phyloP scores from a whole-genome alignment of 2,113 vertebrate genomes.

The Girardinichthys multiradiatus region DNA sequence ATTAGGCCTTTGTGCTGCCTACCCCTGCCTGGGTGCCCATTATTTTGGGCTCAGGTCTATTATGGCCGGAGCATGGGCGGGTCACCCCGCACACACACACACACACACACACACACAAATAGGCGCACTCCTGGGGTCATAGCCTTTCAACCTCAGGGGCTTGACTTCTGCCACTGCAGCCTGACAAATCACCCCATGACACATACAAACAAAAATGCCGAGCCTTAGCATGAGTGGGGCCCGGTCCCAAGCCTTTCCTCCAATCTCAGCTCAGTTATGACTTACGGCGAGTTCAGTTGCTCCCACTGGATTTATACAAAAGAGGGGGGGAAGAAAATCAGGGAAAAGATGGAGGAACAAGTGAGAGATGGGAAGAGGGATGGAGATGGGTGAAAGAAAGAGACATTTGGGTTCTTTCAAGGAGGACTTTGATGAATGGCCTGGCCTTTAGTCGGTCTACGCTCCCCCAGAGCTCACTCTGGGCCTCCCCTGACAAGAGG shows the following conservation, averaged over 20 bases:
- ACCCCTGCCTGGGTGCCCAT: conserved; percentile 81
- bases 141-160: conserved; percentile 98
- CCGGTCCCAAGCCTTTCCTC: conserved; percentile 60
- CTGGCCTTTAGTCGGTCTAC: conserved; percentile 87
- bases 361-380: conserved; percentile 60
- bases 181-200: conserved; percentile 92
- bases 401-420: conserved; percentile 98
- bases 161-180: conserved; percentile 97
- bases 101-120: conserved; percentile 47
- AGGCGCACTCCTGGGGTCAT: conserved; percentile 90
- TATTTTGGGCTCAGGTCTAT: conserved; percentile 86
- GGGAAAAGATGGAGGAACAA: conserved; percentile 48
- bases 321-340: conserved; percentile 67
- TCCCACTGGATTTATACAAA: conserved; percentile 84
- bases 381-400: conserved; percentile 82
- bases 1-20: conserved; percentile 87
- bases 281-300: conserved; percentile 80
- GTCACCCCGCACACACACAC: conserved; percentile 57
- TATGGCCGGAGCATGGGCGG: conserved; percentile 87
- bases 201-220: conserved; percentile 90
- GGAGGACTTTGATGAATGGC: conserved; percentile 94
- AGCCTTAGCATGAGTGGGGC: conserved; percentile 86
- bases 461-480: conserved; percentile 82
- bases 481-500: conserved; percentile 85
- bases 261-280: conserved; percentile 78